A percentile compares a stretch with the other conserved stretches of the same genome.
These are phyloP conservation scores for Melieria crassipennis DNA, from an alignment of 2,888 invertebrate species.

Conservation along the genomic window DNA sequence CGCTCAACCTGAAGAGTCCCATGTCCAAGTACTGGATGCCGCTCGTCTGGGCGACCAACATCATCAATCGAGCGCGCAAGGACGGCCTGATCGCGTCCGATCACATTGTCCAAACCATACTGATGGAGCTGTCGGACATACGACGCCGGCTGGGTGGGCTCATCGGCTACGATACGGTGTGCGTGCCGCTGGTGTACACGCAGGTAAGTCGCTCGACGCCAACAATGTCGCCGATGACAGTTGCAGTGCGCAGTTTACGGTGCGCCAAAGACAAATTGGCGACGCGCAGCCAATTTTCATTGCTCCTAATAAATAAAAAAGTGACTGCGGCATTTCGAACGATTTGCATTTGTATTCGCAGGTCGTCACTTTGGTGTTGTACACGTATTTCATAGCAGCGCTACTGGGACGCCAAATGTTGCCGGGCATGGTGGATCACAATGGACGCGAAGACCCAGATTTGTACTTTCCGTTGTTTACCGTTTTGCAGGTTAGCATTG, in stretches of 20 bases:
- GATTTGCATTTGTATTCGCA: conserved; percentile 60
- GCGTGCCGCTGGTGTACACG: conserved; percentile 91
- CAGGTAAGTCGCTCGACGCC: conserved; percentile 71
- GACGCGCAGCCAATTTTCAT: not conserved
- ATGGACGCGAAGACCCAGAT: conserved; percentile 74
- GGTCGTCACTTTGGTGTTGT: conserved; percentile 92
- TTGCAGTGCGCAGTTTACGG: not conserved
- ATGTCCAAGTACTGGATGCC: conserved; percentile 96
- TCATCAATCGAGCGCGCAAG: conserved; percentile 86
- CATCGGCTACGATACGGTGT: conserved; percentile 91
- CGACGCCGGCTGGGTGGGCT: conserved; percentile 83
- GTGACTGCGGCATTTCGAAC: not conserved
- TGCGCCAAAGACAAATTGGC: not conserved
- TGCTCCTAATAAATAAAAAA: not conserved
- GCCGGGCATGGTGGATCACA: conserved; percentile 68
- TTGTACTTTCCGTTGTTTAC: conserved; percentile 92
- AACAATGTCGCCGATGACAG: not conserved
- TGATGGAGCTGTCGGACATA: conserved; percentile 90
- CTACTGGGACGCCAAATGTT: conserved; percentile 89
- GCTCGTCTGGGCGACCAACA: conserved; percentile 91
- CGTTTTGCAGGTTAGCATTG: conserved; percentile 77
- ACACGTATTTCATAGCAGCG: conserved; percentile 90
- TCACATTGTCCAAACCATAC: conserved; percentile 90
- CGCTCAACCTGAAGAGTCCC: conserved; percentile 87
- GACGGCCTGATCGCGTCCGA: conserved; percentile 87